Evolutionary conservation across 2,888 invertebrate species (phyloP).

Genomic region (Callinectes sapidus): DNA sequence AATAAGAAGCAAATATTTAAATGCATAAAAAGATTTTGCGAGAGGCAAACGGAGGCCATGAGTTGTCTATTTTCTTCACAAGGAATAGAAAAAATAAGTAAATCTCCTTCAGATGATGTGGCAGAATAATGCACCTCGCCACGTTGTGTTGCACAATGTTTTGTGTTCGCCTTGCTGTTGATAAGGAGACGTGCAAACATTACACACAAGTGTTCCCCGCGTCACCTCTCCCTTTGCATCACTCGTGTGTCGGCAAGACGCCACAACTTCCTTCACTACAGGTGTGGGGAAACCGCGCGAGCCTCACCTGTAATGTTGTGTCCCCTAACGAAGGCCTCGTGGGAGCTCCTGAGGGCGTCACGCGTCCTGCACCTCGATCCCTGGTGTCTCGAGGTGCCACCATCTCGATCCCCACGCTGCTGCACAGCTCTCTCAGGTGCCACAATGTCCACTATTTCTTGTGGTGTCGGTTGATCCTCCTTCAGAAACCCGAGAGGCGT

Average conservation of each 20-base stretch:
- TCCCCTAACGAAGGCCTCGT: constrained; percentile 61
- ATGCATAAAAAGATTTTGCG: background rate
- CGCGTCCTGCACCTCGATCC: constrained; percentile 53
- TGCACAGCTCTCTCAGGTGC: background rate
- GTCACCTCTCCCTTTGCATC: background rate
- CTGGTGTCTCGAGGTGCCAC: background rate
- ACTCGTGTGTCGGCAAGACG: background rate
- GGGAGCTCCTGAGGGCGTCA: constrained; percentile 54
- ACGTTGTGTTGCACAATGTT: background rate
- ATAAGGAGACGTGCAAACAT: background rate
- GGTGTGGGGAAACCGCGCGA: background rate
- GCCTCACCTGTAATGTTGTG: constrained; percentile 52
- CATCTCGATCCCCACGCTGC: background rate
- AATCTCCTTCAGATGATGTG: background rate
- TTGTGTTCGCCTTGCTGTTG: background rate
- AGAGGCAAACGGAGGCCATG: background rate
- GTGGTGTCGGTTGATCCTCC: background rate
- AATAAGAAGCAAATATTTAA: background rate
- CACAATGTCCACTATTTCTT: constrained; percentile 11
- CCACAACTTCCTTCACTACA: background rate
- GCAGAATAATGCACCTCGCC: background rate
- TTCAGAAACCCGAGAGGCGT: background rate
- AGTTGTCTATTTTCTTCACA: background rate
- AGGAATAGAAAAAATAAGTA: background rate
- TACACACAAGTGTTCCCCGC: background rate